phyloP scores from a whole-genome alignment of 2,113 vertebrate species.

The Erythrolamprus reginae region DNA sequence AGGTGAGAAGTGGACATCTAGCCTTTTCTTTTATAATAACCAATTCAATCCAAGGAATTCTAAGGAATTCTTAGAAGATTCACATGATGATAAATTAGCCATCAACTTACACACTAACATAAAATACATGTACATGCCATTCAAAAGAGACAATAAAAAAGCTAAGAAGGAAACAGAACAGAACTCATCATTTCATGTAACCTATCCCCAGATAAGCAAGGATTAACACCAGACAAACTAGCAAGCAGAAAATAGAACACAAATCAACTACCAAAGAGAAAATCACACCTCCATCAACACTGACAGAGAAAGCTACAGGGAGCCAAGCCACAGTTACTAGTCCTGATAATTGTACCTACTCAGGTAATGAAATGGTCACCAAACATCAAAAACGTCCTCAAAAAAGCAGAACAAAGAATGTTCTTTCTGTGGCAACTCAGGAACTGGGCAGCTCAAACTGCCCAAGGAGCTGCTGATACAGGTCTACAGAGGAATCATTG shows the following conservation, averaged over 20 bases:
- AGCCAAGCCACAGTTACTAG: not conserved
- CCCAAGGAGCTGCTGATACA: no score
- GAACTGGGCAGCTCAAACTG: no score
- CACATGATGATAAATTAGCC: not conserved
- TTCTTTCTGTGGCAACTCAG: no score
- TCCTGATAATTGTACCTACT: not conserved
- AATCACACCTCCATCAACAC: not conserved
- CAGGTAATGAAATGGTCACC: not conserved
- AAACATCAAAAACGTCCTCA: no score
- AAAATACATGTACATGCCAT: not conserved
- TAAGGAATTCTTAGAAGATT: not conserved
- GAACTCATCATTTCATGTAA: not conserved
- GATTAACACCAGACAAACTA: not conserved
- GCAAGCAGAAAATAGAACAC: not conserved
- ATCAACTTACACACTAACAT: not conserved
- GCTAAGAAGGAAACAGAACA: not conserved
- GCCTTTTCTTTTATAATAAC: not conserved
- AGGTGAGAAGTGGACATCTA: not conserved
- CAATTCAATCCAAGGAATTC: not conserved
- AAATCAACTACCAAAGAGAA: not conserved
- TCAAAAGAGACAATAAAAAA: not conserved
- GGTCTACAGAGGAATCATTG: no score
- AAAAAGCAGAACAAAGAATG: no score
- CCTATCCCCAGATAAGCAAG: not conserved
- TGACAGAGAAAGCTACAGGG: not conserved